Percentiles rank a stretch among this genome's conserved stretches.
phyloP scores from a whole-genome alignment of 1,140 invertebrate genomes.

The Apis laboriosa region DNA sequence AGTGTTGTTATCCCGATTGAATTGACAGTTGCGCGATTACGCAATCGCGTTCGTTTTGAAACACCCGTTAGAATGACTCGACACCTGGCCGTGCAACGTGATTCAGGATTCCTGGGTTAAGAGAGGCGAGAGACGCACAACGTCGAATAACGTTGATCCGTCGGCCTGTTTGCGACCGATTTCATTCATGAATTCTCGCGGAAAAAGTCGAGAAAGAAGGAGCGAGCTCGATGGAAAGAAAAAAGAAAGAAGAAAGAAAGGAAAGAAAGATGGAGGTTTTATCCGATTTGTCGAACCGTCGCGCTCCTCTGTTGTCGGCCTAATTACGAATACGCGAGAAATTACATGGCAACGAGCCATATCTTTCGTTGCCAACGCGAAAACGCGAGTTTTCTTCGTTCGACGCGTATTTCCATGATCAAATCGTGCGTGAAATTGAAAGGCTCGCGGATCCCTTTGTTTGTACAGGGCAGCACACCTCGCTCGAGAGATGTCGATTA shows the following conservation, averaged over 20 bases:
- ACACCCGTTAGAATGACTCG: conserved; percentile 57
- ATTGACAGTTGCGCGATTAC: background rate
- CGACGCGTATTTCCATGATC: too few relatives aligned
- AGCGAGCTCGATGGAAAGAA: background rate
- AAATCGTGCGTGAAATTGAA: too few relatives aligned
- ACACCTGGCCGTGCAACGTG: conserved; percentile 53
- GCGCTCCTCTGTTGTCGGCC: too few relatives aligned
- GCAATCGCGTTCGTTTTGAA: conserved; percentile 1
- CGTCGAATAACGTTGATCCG: conserved; percentile 50
- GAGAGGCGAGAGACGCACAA: conserved; percentile 27
- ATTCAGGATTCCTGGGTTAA: conserved; percentile 53
- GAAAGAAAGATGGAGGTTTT: too few relatives aligned
- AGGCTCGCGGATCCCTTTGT: too few relatives aligned
- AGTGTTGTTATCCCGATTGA: conserved; percentile 5
- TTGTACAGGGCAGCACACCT: too few relatives aligned
- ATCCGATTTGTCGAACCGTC: too few relatives aligned
- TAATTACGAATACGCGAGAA: too few relatives aligned
- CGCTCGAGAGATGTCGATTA: too few relatives aligned
- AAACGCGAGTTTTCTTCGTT: too few relatives aligned
- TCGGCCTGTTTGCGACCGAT: conserved; percentile 47
- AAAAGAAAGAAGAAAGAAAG: background rate
- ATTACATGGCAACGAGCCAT: too few relatives aligned
- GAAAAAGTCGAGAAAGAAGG: background rate
- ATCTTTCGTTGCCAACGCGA: too few relatives aligned
- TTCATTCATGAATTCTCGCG: conserved; percentile 59